Conservation (phyloP, 2,888 invertebrate species). For the Selenia dentaria region DNA sequence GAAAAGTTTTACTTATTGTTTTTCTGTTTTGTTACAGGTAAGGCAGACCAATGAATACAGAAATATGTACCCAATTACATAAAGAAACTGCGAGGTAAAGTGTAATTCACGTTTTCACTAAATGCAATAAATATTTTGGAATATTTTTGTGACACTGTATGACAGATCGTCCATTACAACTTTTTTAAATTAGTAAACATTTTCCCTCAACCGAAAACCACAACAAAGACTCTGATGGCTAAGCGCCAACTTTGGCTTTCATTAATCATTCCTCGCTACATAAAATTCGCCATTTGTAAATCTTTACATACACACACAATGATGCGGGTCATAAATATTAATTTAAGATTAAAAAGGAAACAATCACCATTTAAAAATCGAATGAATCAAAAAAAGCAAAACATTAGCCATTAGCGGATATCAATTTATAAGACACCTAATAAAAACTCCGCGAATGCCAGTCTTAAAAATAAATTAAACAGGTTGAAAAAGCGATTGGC, state of each 20-base stretch:
- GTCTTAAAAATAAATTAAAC: conserved; percentile 34
- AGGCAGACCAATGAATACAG: conserved; percentile 33
- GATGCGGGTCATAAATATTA: conserved; percentile 41
- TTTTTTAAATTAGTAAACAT: conserved; percentile 39
- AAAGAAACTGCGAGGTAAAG: not conserved
- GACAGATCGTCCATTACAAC: conserved; percentile 23
- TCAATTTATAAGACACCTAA: conserved; percentile 39
- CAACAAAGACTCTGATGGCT: conserved; percentile 64
- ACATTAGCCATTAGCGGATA: conserved; percentile 40
- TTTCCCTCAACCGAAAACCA: conserved; percentile 50
- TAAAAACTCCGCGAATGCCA: conserved; percentile 38
- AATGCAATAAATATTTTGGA: conserved; percentile 11
- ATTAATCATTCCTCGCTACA: conserved; percentile 67
- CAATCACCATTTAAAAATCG: conserved; percentile 33
- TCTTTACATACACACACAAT: conserved; percentile 48
- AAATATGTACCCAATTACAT: no score
- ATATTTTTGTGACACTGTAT: conserved; percentile 28
- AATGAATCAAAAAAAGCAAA: conserved; percentile 27
- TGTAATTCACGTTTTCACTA: not conserved
- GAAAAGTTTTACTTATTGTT: no score
- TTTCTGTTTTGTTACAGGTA: conserved; percentile 60
- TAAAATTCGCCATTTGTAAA: conserved; percentile 60
- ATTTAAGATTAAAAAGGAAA: conserved; percentile 24
- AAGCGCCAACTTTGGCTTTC: conserved; percentile 57
- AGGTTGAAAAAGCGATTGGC: conserved; percentile 32